A percentile compares a stretch with the other conserved stretches of the same genome.
Conservation (phyloP, 1,140 invertebrate genomes). For the Psix sp. region DNA sequence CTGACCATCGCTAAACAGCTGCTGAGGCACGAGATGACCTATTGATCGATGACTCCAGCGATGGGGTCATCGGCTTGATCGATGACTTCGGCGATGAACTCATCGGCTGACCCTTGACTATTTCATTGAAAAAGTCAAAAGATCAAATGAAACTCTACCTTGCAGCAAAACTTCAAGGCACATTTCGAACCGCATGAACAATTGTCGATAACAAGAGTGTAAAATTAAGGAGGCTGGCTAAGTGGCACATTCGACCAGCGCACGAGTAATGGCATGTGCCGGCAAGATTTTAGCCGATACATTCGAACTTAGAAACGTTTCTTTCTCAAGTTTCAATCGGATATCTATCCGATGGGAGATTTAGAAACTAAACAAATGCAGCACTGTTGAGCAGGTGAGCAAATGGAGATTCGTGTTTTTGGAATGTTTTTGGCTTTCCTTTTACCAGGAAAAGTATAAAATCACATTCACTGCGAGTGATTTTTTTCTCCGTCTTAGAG, state of each 20-base stretch:
- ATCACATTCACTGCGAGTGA: too few species aligned
- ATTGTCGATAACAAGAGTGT: conserved; percentile 35
- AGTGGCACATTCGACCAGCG: conserved; percentile 26
- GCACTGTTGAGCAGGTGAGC: too few species aligned
- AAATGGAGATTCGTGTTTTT: too few species aligned
- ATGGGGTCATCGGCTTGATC: conserved; percentile 67
- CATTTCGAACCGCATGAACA: conserved; percentile 34
- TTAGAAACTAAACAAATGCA: too few species aligned
- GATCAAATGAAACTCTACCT: conserved; percentile 49
- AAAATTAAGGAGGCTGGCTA: conserved; percentile 41
- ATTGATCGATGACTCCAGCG: conserved; percentile 6
- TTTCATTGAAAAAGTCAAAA: conserved; percentile 58
- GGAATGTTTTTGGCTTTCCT: too few species aligned
- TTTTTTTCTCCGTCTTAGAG: too few species aligned
- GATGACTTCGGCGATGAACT: conserved; percentile 72
- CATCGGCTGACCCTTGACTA: conserved; percentile 54
- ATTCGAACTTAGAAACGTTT: too few species aligned
- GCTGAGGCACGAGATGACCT: conserved; percentile 67
- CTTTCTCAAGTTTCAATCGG: too few species aligned
- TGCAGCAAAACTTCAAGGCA: conserved; percentile 17
- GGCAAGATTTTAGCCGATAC: too few species aligned
- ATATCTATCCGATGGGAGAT: too few species aligned
- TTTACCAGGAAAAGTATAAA: too few species aligned
- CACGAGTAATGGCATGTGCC: too few species aligned
- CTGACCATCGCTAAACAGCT: conserved; percentile 70